A percentile compares a stretch with the other conserved stretches of the same genome.
These are phyloP conservation scores for Chymomyza fuscimana DNA, from an alignment of 2,888 invertebrate genomes.

Conservation along the genomic window DNA sequence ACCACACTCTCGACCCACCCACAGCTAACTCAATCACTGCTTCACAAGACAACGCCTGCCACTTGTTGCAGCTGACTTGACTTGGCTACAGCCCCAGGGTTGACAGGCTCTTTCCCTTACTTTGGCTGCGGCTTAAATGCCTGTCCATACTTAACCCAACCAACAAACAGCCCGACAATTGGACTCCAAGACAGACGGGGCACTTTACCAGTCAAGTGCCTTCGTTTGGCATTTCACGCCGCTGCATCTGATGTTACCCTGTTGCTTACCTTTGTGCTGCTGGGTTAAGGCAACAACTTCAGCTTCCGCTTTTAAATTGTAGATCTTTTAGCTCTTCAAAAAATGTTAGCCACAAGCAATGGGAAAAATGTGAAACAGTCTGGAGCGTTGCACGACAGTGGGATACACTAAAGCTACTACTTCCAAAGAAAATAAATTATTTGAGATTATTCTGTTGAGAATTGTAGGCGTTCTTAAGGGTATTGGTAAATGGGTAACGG, in stretches of 20 bases:
- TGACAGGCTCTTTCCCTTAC: not conserved
- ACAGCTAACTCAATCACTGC: slow-evolving; percentile 60
- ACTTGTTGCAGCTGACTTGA: slow-evolving; percentile 15
- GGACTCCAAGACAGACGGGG: not conserved
- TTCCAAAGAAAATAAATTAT: no score
- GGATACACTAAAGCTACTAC: no score
- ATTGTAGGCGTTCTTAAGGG: no score
- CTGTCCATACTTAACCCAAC: slow-evolving; percentile 46
- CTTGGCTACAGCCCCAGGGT: not conserved
- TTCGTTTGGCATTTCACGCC: slow-evolving; percentile 1
- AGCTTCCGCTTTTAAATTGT: slow-evolving; percentile 19
- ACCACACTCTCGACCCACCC: slow-evolving; percentile 9
- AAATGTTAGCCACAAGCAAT: slow-evolving; percentile 35
- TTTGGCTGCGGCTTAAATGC: slow-evolving; percentile 54
- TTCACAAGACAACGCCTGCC: slow-evolving; percentile 10
- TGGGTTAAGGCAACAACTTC: not conserved
- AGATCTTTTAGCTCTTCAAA: slow-evolving; percentile 25
- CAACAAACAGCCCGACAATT: slow-evolving; percentile 37
- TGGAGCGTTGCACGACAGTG: slow-evolving; percentile 26
- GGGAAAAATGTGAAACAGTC: slow-evolving; percentile 34
- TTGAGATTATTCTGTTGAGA: no score
- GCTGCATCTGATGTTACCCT: slow-evolving; percentile 30
- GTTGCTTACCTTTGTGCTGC: slow-evolving; percentile 21
- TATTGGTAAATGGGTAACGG: no score
- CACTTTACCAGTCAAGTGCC: slow-evolving; percentile 14